phyloP scores from a whole-genome alignment of 2,797 vertebrate species.

The Orientallactaga sibirica region DNA sequence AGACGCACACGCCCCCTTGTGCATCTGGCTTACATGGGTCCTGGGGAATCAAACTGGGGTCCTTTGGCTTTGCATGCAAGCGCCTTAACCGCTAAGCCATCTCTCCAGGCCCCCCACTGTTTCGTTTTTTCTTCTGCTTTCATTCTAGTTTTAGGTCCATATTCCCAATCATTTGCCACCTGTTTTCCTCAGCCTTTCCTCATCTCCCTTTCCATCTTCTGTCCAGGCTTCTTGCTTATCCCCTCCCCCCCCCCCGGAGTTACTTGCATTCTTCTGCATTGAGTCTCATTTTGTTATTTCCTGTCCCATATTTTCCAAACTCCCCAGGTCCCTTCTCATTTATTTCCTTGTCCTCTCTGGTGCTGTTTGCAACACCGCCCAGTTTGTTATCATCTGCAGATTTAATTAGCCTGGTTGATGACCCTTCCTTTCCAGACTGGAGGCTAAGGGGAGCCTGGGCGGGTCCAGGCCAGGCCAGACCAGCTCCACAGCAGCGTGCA shows the following conservation, averaged over 20 bases:
- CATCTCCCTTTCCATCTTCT: not conserved
- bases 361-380: slow-evolving; percentile 62
- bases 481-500: not conserved
- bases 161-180: not conserved
- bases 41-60: too few relatives aligned
- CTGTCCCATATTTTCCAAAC: slow-evolving; percentile 80
- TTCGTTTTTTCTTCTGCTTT: too few relatives aligned
- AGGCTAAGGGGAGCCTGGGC: slow-evolving; percentile 4
- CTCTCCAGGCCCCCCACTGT: too few relatives aligned
- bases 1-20: too few relatives aligned
- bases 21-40: too few relatives aligned
- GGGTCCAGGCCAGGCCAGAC: slow-evolving; percentile 52
- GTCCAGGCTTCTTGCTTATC: slow-evolving; percentile 61
- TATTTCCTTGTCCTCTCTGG: slow-evolving; percentile 74
- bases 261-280: slow-evolving; percentile 71
- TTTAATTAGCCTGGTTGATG: slow-evolving; percentile 78
- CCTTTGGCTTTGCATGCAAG: too few relatives aligned
- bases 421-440: slow-evolving; percentile 65
- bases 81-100: too few relatives aligned
- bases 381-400: slow-evolving; percentile 80
- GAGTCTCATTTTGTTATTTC: slow-evolving; percentile 83
- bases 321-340: slow-evolving; percentile 79
- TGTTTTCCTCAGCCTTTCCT: not conserved
- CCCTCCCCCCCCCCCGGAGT: not conserved
- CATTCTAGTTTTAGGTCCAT: too few relatives aligned